Base-by-base conservation (phyloP, 2,797 vertebrate genomes). In the Xenentodon cancila region DNA sequence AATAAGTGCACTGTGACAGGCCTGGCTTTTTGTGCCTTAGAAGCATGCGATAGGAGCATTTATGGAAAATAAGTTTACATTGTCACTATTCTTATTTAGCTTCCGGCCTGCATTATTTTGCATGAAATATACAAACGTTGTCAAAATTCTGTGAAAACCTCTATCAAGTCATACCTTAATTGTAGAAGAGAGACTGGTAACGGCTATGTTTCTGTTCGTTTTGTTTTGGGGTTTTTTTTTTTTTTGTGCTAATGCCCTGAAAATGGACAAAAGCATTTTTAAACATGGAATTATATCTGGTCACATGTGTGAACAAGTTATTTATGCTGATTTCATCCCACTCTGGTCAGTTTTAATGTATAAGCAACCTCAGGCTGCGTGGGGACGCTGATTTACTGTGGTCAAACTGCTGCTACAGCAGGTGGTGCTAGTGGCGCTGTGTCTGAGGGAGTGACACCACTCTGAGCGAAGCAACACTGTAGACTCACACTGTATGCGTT, bases 371-470 rank as follows among this genome's bases (percentile, higher is more conserved):
- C 30, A 72, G 52, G 54, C 59, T 64, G 51, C 68, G 32, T 64
- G 45, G 63, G 50, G 54, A 50, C 43, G 18, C 9, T 57, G 55
- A 58, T 58, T 84, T 77, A 70, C 75, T 85, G 79, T 74, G 80
- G 80, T 75, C 68, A 69, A 40, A 44, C 73, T 63, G 80, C 93
- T 92, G 91, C 93, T 92, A 48, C 46, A 48, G 46, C 21, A 94
- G 93, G 89, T 92, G 92, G 93, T 92, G 91, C 93, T 94, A 82
- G 77, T 78, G 91, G 75, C 47, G 47, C 60, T 80, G 83, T 68
- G 55, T 80, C 53, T 48, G 50, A 74, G 62, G 67, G 45, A 73
- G 64, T 75, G 30, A 43, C 21, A 16, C 9, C 42, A 40, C 27
- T 37, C 22, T 0, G 7, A 62, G 44, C 53, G 49, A 60, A 70